Evolutionary conservation across 2,113 vertebrate genomes (phyloP), one percentile per base, ranked within the genome.

Genomic region (Passer domesticus): DNA sequence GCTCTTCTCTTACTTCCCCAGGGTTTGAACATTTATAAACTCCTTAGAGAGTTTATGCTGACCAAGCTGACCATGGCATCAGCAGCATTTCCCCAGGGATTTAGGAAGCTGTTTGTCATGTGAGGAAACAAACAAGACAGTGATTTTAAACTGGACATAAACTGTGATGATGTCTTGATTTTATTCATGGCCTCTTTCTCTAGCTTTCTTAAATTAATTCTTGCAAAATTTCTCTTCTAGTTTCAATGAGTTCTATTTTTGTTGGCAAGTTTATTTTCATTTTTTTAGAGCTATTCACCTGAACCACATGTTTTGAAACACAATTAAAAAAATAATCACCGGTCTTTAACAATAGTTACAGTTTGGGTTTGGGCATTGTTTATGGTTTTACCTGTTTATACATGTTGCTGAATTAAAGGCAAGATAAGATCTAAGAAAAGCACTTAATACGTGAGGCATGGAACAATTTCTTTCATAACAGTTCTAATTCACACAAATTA

Each of bases 381-480:
- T 80, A 43, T 77, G 60, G 56, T 84, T 91, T 25, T 43, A 95
- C 69, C 83, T 88, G 56, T 88, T 96, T 91, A 84, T 90, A 90
- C 39, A 25, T 27, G 23, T 76, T 88, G 30, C 41, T 64, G 62
- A 93, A 69, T 74, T 92, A 83, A 89, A 89, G 55, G 55, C 46
- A 50, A 73, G 86, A 88, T 92, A 89, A 77, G 33, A 92, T 96
- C 92, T 90, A 77, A 95, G 60, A 86, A 92, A 96, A 92, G 25
- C 76, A 86, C 28, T 53, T 66, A 64, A 33, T 88, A 49, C 0
- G 0, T 55, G 64, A 81, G 55, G 46, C 76, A 46, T 46, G 47
- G 64, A 90, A 80, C 72, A 25, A 31, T 88, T 94, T 83, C 11
- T 62, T 94, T 78, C 35, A 13, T 59, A 47, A 39, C 43, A 60